phyloP scores from a whole-genome alignment of 1,140 invertebrate genomes.

The Andrena cerasifolii region DNA sequence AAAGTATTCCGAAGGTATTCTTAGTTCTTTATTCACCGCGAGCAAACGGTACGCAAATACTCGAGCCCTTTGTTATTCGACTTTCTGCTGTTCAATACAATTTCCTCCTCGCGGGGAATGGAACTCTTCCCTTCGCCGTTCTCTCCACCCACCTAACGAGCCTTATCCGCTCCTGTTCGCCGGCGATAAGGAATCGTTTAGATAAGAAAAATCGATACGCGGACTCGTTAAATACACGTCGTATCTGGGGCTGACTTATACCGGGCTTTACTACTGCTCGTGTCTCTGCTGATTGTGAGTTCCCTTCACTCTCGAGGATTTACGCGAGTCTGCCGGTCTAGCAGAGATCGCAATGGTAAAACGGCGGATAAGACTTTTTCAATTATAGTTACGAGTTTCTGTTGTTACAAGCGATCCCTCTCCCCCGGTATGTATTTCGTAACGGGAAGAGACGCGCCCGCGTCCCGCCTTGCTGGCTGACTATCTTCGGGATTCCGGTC shows the following conservation, averaged over 20 bases:
- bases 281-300: background rate
- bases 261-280: conserved; percentile 1
- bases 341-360: too few species aligned
- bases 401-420: background rate
- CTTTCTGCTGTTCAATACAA: background rate
- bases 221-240: conserved; percentile 5
- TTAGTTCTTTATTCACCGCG: background rate
- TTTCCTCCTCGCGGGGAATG: background rate
- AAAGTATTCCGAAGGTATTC: too few species aligned
- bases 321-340: background rate
- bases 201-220: conserved; percentile 41
- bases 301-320: background rate
- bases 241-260: conserved; percentile 7
- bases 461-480: background rate
- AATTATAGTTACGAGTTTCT: too few species aligned
- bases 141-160: background rate
- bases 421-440: background rate
- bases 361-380: too few species aligned
- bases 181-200: conserved; percentile 37
- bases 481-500: background rate
- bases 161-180: conserved; percentile 20
- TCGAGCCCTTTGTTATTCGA: background rate
- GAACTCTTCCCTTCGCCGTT: background rate
- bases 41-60: background rate
- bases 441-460: background rate